Conservation (phyloP, 2,888 invertebrate genomes). For the Drosophila pegasa region DNA sequence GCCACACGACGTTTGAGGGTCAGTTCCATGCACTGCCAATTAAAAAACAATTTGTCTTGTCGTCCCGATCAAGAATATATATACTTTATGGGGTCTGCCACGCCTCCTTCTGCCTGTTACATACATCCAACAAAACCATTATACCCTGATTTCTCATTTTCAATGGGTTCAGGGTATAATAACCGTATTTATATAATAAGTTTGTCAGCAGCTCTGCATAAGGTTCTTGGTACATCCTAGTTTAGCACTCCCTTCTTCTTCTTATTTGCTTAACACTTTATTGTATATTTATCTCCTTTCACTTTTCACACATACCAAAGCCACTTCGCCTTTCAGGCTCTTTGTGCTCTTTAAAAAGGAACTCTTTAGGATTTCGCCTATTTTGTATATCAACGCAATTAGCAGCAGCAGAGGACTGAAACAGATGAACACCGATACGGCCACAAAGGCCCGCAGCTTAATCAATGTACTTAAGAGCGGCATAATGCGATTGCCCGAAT, state of each 20-base stretch:
- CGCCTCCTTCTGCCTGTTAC: too few relatives aligned
- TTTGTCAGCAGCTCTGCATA: too few relatives aligned
- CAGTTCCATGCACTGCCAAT: too few relatives aligned
- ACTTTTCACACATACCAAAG: conserved; percentile 61
- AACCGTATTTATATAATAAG: too few relatives aligned
- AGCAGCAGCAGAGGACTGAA: conserved; percentile 41
- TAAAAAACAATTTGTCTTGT: too few relatives aligned
- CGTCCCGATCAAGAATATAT: too few relatives aligned
- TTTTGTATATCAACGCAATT: conserved; percentile 32
- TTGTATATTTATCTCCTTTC: neutral
- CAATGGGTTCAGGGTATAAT: too few relatives aligned
- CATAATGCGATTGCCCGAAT: neutral
- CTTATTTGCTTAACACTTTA: neutral
- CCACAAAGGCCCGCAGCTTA: conserved; percentile 16
- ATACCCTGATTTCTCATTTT: too few relatives aligned
- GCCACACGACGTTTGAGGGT: too few relatives aligned
- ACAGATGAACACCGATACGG: conserved; percentile 3
- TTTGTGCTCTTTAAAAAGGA: conserved; percentile 3
- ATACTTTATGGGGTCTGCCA: too few relatives aligned
- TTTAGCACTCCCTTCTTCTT: neutral
- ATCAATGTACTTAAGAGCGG: neutral
- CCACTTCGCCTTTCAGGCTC: conserved; percentile 61
- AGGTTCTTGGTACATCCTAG: neutral
- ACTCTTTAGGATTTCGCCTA: conserved; percentile 2
- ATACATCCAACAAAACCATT: too few relatives aligned